Evolutionary conservation across 2,888 invertebrate species (phyloP), one percentile per base, ranked within the genome.

Genomic region (Phyllotreta cruciferae): DNA sequence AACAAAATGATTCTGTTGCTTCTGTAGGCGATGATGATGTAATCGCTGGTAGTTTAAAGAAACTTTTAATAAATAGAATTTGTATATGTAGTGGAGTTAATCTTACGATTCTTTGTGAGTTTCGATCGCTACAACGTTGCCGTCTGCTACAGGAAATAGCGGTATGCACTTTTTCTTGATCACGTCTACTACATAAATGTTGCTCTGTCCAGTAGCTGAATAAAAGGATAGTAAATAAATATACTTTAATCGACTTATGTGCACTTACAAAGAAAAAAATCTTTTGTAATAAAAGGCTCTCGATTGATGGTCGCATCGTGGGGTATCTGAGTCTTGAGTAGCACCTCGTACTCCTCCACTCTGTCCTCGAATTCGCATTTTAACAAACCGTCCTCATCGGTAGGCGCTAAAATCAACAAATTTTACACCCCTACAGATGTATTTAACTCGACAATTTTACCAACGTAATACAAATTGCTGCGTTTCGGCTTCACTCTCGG

Each of bases 181-280:
- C 66, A 84, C 84, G 68, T 87, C 84, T 8, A 85, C 82, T 55
- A 82, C 82, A 8, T 80, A 81, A 0, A 86, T 79, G 39, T 85
- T 84, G 58, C 84, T 80, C 61, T 83, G 82, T 1, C 65, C n/a
- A 37, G 73, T 70, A 10, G 71, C 72, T 72, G 56, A 56, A 69
- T 68, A 62, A 42, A 55, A 42, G 5, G 5, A n/a, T n/a, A n/a
- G n/a, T n/a, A n/a, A n/a, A n/a, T 42, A 42, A 42, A 42, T 10
- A 6, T 60, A 50, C 35, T 50, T 14, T 24, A 24, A 24, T 24
- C 24, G n/a, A n/a, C n/a, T n/a, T n/a, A n/a, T n/a, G n/a, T n/a
- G 45, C 47, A 69, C 84, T 81, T 78, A 88, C 88, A 82, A 38
- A 87, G 75, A 56, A 87, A 77, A 69, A 87, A 88, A 70, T 86